A percentile compares a stretch with the other conserved stretches of the same genome.
Conservation (phyloP, 2,888 invertebrate species). For the Hemaris fuciformis region DNA sequence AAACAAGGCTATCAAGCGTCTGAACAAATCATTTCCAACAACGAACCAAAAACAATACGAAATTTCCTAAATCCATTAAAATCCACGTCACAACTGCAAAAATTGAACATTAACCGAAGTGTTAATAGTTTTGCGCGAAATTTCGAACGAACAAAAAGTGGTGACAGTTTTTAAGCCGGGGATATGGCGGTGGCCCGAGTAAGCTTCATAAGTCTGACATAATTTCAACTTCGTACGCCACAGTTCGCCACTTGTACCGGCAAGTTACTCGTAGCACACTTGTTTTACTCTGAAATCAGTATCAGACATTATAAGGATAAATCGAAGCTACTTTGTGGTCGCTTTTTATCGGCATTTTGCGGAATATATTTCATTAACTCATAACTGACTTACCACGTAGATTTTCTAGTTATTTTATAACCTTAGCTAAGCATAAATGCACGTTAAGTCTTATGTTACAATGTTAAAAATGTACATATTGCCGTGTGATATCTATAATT, state of each 20-base stretch:
- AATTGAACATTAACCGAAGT: background rate
- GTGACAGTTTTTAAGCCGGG: constrained; percentile 25
- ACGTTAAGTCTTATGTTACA: too few relatives aligned
- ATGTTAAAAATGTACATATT: too few relatives aligned
- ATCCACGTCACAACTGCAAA: background rate
- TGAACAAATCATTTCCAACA: background rate
- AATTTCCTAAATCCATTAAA: background rate
- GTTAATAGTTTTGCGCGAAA: constrained; percentile 9
- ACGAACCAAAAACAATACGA: background rate
- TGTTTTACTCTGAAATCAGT: background rate
- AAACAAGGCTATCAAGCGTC: too few relatives aligned
- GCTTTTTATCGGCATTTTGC: background rate
- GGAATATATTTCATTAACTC: background rate
- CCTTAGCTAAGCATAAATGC: too few relatives aligned
- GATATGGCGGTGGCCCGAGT: constrained; percentile 23
- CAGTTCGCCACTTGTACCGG: background rate
- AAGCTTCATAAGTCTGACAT: constrained; percentile 22
- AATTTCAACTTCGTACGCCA: constrained; percentile 24
- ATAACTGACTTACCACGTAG: too few relatives aligned
- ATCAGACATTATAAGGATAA: constrained; percentile 2
- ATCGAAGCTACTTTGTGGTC: background rate
- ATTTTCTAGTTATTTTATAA: too few relatives aligned
- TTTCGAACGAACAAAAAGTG: constrained; percentile 12
- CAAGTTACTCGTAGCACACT: constrained; percentile 1
- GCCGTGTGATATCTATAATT: too few relatives aligned